Evolutionary conservation across 2,113 vertebrate genomes (phyloP), one percentile per base, ranked within the genome.

Genomic region (Rhagologus leucostigma): DNA sequence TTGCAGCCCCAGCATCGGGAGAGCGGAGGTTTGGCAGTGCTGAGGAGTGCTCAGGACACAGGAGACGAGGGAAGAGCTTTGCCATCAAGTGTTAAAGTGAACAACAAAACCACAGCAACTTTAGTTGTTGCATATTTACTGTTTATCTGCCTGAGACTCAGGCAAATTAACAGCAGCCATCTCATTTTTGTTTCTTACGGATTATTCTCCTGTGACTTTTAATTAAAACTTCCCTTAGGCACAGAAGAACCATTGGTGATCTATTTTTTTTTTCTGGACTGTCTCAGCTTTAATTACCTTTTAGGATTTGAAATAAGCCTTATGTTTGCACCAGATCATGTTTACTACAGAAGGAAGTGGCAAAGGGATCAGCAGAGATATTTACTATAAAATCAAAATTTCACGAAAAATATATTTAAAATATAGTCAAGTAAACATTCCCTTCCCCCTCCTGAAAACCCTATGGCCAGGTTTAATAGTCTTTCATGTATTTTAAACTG

Each of bases 151-250:
- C 75, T 68, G 69, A 81, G 73, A 93, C 60, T 9, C 55, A 75
- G 76, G 83, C 50, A 94, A 92, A 90, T 91, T 81, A 93, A 85
- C 83, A 96, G 68, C 85, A 93, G 60, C 83, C 62, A 56, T 86
- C 62, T 90, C 83, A 42, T 71, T 95, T 96, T 92, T 86, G 76
- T 93, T 92, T 93, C 90, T 84, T 73, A 71, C 52, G 75, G 86
- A 89, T 95, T 89, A 86, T 92, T 92, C 90, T 95, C 90, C 73
- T 76, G 83, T 81, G 96, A 93, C 64, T 95, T 94, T 94, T 93
- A 96, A 95, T 97, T 96, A 93, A 91, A 96, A 82, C 80, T 96
- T 93, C 92, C 92, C 80, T 90, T 87, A 92, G 90, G 96, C 96
- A 73, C 52, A 78, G 76, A 80, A 64, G 65, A 95, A 46, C 52